phyloP scores from a whole-genome alignment of 2,888 invertebrate genomes.

The Microplitis deprimator region DNA sequence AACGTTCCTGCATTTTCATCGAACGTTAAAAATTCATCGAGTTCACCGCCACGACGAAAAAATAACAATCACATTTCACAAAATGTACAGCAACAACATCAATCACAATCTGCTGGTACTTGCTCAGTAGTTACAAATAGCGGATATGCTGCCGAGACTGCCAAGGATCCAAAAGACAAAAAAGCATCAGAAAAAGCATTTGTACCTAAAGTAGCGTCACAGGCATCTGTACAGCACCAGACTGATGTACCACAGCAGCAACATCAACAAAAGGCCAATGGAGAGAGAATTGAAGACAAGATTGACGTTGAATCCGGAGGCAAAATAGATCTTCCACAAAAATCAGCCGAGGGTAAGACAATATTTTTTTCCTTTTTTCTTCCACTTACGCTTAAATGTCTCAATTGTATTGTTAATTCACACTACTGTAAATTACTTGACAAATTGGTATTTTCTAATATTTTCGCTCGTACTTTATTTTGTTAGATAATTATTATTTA shows the following conservation, averaged over 20 bases:
- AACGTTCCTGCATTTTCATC: conserved; percentile 31
- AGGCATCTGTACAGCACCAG: conserved; percentile 52
- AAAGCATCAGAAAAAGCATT: background rate
- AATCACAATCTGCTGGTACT: conserved; percentile 32
- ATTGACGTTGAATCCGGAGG: conserved; percentile 54
- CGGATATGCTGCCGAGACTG: conserved; percentile 32
- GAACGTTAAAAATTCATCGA: conserved; percentile 53
- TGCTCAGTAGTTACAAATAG: conserved; percentile 33
- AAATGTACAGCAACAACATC: conserved; percentile 41
- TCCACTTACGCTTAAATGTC: background rate
- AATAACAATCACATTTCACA: conserved; percentile 51
- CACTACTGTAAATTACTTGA: background rate
- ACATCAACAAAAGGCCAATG: conserved; percentile 59
- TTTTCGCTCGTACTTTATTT: background rate
- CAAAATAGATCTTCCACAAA: conserved; percentile 55
- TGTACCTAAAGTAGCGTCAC: conserved; percentile 53
- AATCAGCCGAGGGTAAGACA: conserved; percentile 59
- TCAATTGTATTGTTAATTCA: background rate
- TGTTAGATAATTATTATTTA: background rate
- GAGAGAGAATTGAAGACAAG: conserved; percentile 60
- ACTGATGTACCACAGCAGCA: conserved; percentile 55
- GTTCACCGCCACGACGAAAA: conserved; percentile 63
- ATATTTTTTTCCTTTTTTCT: conserved; percentile 14
- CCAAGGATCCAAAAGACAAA: conserved; percentile 4
- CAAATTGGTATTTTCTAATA: background rate